Base-by-base conservation (phyloP, 2,113 vertebrate genomes). In the Gasterosteus nipponicus region DNA sequence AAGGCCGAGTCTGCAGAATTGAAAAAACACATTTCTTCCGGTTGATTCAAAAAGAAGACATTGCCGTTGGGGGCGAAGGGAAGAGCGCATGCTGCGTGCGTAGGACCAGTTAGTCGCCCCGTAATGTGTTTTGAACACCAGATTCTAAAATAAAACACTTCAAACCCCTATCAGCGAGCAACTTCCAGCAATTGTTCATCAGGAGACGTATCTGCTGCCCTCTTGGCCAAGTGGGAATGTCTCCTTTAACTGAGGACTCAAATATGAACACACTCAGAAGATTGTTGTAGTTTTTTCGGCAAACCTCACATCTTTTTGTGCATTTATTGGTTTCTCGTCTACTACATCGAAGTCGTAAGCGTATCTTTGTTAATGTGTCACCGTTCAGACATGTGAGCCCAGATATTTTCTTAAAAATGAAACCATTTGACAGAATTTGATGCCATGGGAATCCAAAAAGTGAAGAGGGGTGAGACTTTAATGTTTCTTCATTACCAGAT, bases 161-260 rank as follows among this genome's bases (percentile, higher is more conserved):
- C 84, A 90, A 91, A 69, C 66, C 86, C 80, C 82, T 88, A 79
- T 92, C 82, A 75, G 85, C 69, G 41, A 77, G 83, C 10, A 63
- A 91, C 89, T 94, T 95, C 93, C 93, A 92, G 88, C 87, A 93
- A 94, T 94, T 94, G 92, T 95, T 93, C 64, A 61, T 78, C 83
- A 46, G 42, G 69, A 90, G 80, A 90, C 90, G 89, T 90, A 93
- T 93, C 92, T 91, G 84, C 74, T 89, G 69, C 81, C 75, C 73
- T 85, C 76, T 54, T 82, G 85, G 61, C 73, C 88, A 60, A 75
- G 44, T 49, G 69, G 83, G 88, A 88, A 83, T 81, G 84, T 81
- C 54, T 88, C 66, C 73, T 58, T 78, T 51, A 68, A 26, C 79
- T 81, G 47, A 85, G 57, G 78, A 53, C 78, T 70, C 82, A 19